Base-by-base conservation (phyloP, 2,113 vertebrate species). In the Pseudopodoces humilis region DNA sequence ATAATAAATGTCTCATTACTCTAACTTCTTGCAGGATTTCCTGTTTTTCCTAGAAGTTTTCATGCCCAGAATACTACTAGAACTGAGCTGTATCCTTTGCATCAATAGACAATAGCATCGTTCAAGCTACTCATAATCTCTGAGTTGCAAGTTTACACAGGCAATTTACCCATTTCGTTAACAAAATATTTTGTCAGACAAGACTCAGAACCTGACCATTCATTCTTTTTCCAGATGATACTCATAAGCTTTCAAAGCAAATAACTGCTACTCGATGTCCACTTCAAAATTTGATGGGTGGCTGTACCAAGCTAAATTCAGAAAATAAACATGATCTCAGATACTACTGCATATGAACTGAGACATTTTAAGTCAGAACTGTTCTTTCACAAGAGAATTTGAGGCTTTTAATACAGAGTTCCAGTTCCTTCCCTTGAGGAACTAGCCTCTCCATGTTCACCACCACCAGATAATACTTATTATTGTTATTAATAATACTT, bases 141-240 rank as follows among this genome's bases (percentile, higher is more conserved):
- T 43, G 76, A 88, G 37, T 74, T 6, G 9, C 63, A 88, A 68
- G 69, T 92, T 97, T 91, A 81, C 82, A 76, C 31, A 84, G 94
- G 77, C 74, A 90, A 93, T 86, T 95, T 65, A 93, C 77, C 28
- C 67, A 95, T 96, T 95, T 91, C 31, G 24, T 88, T 96, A 97
- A 94, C 76, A 95, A 96, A 97, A 95, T 96, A 96, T 95, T 97
- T 96, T 93, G 70, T 94, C 92, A 96, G 90, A 95, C 86, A 94
- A 92, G 84, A 90, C 65, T 91, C 79, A 91, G 76, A 96, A 67
- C 67, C 60, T 58, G 70, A 63, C 49, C 28, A 60, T 82, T 96
- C 65, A 25, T 35, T 79, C 88, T 81, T 64, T 70, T 76, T 55
- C 83, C 90, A 93, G 46, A 86, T 70, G 86, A 92, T 43, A 43